These are phyloP conservation scores for Solenodon paradoxus DNA, from an alignment of 2,113 vertebrate genomes.

Conservation along the genomic window DNA sequence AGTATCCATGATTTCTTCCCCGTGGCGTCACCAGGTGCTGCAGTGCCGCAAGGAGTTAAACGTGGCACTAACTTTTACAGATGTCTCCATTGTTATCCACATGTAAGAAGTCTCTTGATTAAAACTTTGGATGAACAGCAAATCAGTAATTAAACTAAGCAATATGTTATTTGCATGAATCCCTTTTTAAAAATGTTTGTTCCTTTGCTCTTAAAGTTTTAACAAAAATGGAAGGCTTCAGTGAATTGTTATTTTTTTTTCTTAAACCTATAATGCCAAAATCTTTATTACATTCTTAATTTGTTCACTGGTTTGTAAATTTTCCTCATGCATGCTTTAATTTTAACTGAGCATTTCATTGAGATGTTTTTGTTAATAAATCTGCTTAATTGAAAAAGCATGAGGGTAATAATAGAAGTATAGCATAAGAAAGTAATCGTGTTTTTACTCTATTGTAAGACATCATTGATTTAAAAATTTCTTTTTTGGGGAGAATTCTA, in stretches of 20 bases:
- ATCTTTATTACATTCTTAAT: not conserved
- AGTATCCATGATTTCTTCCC: constrained; percentile 76
- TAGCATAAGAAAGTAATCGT: not conserved
- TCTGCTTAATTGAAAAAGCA: not conserved
- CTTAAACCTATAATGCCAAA: not conserved
- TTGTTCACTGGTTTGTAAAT: not conserved
- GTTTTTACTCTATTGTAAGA: not conserved
- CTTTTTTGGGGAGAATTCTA: not conserved
- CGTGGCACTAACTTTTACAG: constrained; percentile 78
- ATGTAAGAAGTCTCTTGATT: constrained; percentile 72
- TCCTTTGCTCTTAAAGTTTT: constrained; percentile 9
- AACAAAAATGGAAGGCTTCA: constrained; percentile 19
- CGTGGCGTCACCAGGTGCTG: constrained; percentile 81
- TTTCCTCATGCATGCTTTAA: not conserved
- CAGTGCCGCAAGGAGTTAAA: constrained; percentile 74
- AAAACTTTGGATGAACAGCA: constrained; percentile 72
- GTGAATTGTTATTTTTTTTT: not conserved
- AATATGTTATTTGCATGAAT: constrained; percentile 40
- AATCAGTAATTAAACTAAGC: constrained; percentile 79
- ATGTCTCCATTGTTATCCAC: constrained; percentile 78
- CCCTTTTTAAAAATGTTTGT: constrained; percentile 9
- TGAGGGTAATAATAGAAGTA: not conserved
- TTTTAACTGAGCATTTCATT: not conserved
- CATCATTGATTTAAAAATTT: not conserved
- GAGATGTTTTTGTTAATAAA: not conserved